A percentile compares a stretch with the other conserved stretches of the same genome.
Conservation (phyloP, 2,113 vertebrate species). For the Elanoides forficatus region DNA sequence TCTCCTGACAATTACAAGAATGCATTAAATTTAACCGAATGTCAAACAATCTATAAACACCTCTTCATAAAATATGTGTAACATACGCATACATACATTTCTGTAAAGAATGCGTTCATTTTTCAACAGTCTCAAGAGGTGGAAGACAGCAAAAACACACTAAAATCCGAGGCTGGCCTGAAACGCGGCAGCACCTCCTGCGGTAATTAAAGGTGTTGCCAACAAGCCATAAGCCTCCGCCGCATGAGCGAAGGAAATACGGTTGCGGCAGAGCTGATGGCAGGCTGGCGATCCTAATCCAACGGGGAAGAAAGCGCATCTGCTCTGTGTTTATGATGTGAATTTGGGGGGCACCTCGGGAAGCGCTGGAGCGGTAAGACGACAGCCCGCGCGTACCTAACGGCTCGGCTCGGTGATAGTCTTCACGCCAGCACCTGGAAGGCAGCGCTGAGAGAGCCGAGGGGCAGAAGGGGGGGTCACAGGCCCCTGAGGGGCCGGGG, state of each 20-base stretch:
- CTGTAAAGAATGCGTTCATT: accelerated
- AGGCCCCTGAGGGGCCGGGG: background rate
- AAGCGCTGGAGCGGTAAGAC: accelerated
- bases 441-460: no score
- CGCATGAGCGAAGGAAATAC: accelerated
- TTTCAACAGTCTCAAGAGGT: background rate
- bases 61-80: background rate
- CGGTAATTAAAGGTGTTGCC: background rate
- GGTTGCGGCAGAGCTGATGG: background rate
- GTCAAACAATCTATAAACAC: background rate
- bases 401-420: background rate
- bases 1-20: background rate
- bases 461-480: no score
- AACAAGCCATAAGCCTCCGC: background rate
- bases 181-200: accelerated
- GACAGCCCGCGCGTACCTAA: accelerated
- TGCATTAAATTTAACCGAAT: background rate
- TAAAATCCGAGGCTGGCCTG: background rate
- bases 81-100: accelerated
- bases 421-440: no score
- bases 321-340: accelerated
- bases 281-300: background rate
- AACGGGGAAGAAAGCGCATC: background rate
- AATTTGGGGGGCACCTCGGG: background rate
- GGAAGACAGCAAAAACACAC: background rate